phyloP scores from a whole-genome alignment of 1,140 invertebrate species.

The Neuroterus valhalla region DNA sequence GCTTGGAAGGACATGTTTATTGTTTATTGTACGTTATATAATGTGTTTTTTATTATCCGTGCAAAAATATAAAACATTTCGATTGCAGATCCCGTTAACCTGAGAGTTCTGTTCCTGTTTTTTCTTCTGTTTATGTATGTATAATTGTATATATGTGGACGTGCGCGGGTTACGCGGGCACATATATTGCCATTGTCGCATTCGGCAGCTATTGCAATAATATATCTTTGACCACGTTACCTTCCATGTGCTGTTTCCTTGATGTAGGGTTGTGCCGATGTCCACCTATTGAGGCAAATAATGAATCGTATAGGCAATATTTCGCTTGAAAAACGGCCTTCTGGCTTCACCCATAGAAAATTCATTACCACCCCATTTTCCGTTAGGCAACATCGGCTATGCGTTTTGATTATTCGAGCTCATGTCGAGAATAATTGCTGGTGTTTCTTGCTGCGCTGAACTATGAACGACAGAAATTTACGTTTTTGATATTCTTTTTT shows the following conservation, averaged over 20 bases:
- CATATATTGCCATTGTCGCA: constrained; percentile 46
- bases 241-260: constrained; percentile 30
- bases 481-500: too few relatives aligned
- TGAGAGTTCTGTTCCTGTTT: constrained; percentile 35
- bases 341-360: not conserved
- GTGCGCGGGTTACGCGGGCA: constrained; percentile 50
- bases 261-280: constrained; percentile 29
- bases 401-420: constrained; percentile 17
- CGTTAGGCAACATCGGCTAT: not conserved
- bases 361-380: constrained; percentile 12
- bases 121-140: constrained; percentile 38
- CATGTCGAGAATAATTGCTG: not conserved
- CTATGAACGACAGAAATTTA: too few relatives aligned
- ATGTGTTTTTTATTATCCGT: constrained; percentile 62
- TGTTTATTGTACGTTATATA: constrained; percentile 69
- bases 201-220: constrained; percentile 29
- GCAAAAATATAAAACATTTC: constrained; percentile 74
- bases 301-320: constrained; percentile 22
- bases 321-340: constrained; percentile 23
- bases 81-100: constrained; percentile 64
- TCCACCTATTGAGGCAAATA: constrained; percentile 23
- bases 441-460: too few relatives aligned
- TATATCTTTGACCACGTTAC: constrained; percentile 33
- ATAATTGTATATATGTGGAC: constrained; percentile 40
- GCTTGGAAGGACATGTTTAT: constrained; percentile 71